Base-by-base conservation (phyloP, 2,888 invertebrate species). In the Amorpha juglandis region DNA sequence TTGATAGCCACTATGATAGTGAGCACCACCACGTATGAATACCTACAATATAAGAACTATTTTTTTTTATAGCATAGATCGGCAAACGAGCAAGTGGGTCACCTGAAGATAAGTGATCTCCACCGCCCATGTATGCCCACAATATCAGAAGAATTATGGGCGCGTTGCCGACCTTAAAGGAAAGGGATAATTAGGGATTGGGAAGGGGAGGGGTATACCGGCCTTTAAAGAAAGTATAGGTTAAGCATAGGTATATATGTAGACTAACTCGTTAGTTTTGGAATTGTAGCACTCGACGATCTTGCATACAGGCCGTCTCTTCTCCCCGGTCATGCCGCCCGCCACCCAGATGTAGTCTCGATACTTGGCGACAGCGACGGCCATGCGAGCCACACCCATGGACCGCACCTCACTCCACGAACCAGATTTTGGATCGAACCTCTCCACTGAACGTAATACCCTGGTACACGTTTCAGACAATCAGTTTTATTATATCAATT, bases 281-380 rank as follows among this genome's bases (percentile, higher is more conserved):
- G 94, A 93, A 81, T 95, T 95, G 78, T 95, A 96, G 81, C 94
- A 95, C 82, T 96, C 96, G 1, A 96, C 95, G 64, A 92, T 92
- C 73, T 93, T 94, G 71, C 94, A 93, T 65, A 95, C 89, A 0
- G 94, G 94, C 33, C 91, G 90, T 67, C 93, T 93, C 78, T 93
- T 93, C 74, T 94, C 94, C 21, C 94, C 94, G 9, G 94, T 94
- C 94, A 96, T 95, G 50, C 96, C 96, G 51, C 96, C 96, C 12
- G 95, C 96, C 58, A 96, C 95, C 96, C 96, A 96, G 83, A 96
- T 96, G 75, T 94, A 94, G 74, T 95, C 95, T 38, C 94, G 90
- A 82, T 95, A 95, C 77, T 95, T 95, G 62, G 94, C 89, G 67
- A 94, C 92, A 0, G 95, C 95, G 45, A 94, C 90, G 1, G 96